Evolutionary conservation across 2,797 vertebrate species (phyloP).

Genomic region (Steatocranus sp.): DNA sequence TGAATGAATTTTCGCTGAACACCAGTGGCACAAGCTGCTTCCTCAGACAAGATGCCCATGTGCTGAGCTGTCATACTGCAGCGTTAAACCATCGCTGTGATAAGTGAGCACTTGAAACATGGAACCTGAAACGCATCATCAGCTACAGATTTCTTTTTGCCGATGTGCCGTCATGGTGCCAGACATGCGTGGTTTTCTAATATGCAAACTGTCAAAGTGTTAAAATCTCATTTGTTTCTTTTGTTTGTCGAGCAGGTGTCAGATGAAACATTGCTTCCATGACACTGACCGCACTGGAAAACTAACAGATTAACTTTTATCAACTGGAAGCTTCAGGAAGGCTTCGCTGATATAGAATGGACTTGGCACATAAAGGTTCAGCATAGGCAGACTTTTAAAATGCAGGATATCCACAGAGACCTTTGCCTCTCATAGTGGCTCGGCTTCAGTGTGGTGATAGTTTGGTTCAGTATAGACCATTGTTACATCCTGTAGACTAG

Average conservation of each 20-base stretch:
- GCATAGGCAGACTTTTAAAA: neutral
- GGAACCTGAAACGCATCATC: neutral
- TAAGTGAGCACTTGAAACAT: neutral
- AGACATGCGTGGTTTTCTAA: neutral
- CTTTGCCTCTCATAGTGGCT: neutral
- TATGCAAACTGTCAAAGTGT: constrained; percentile 19
- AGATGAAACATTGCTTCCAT: neutral
- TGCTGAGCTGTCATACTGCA: constrained; percentile 1
- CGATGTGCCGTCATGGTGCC: neutral
- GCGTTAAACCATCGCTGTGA: neutral
- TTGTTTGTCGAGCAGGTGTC: constrained; percentile 1
- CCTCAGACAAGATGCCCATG: neutral
- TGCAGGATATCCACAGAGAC: neutral
- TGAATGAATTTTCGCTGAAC: neutral
- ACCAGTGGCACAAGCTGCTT: neutral
- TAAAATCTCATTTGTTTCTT: constrained; percentile 21
- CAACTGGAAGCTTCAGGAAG: neutral
- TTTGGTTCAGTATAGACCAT: neutral
- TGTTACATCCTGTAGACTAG: neutral
- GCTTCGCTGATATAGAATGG: neutral
- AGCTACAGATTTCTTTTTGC: neutral
- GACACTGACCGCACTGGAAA: neutral
- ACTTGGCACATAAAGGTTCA: neutral
- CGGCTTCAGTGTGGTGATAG: neutral
- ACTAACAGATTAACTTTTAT: constrained; percentile 12